These are phyloP conservation scores for Rhopalosiphum nymphaeae DNA, from an alignment of 2,888 invertebrate species.

Conservation along the genomic window DNA sequence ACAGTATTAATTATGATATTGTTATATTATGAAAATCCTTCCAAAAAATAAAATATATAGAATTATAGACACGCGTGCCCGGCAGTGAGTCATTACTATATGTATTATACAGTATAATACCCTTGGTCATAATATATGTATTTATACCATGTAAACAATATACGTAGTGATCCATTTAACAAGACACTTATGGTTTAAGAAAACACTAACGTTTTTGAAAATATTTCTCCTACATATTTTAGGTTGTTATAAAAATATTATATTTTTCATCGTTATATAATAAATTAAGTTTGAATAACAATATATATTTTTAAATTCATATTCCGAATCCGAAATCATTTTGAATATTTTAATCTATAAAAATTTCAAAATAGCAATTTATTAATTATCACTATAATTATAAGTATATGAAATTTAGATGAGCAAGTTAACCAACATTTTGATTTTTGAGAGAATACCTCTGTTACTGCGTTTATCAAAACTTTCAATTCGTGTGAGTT, in stretches of 20 bases:
- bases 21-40: neutral
- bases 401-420: neutral
- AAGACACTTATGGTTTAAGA: neutral
- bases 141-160: no score
- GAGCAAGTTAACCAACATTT: neutral
- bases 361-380: neutral
- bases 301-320: neutral
- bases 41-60: neutral
- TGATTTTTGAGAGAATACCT: neutral
- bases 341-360: neutral
- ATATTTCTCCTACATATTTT: neutral
- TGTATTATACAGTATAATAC: neutral
- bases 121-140: neutral
- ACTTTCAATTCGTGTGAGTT: neutral
- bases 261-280: neutral
- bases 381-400: neutral
- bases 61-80: neutral
- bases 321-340: neutral
- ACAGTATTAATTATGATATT: no score
- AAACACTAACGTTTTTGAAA: neutral
- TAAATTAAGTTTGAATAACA: neutral
- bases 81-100: neutral
- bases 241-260: neutral
- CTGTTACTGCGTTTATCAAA: neutral
- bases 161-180: neutral